Percentiles rank a stretch among this genome's conserved stretches.
Conservation (phyloP, 1,140 invertebrate genomes). For the Chlorops oryzae region DNA sequence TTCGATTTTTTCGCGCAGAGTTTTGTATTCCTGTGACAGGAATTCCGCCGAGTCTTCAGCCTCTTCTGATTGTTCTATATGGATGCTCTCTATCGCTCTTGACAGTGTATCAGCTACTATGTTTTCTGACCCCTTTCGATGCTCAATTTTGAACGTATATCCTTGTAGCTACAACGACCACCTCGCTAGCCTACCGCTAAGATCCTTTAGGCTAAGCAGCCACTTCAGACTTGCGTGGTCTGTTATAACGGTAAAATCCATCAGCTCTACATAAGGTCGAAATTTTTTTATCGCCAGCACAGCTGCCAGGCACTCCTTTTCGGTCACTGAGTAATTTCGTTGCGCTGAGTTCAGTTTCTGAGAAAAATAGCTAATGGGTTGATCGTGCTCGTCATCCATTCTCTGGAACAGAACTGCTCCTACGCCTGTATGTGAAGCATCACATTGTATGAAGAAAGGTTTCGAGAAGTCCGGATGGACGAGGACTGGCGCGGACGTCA, state of each 20-base stretch:
- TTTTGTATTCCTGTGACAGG: background rate
- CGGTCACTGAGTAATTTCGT: conserved; percentile 45
- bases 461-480: conserved; percentile 20
- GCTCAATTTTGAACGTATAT: conserved; percentile 44
- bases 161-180: conserved; percentile 47
- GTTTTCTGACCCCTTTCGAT: conserved; percentile 43
- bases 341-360: conserved; percentile 10
- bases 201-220: conserved; percentile 46
- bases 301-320: conserved; percentile 50
- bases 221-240: conserved; percentile 50
- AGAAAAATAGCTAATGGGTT: conserved; percentile 4
- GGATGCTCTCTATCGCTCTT: conserved; percentile 6
- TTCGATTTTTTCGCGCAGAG: conserved; percentile 2
- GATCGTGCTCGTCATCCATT: background rate
- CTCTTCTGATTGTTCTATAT: background rate
- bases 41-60: conserved; percentile 3
- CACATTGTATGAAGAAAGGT: conserved; percentile 14
- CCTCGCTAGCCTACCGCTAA: conserved; percentile 42
- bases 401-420: conserved; percentile 5
- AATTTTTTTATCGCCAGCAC: too few relatives aligned
- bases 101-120: conserved; percentile 42
- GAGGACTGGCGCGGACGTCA: conserved; percentile 1
- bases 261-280: conserved; percentile 43
- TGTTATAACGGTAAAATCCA: conserved; percentile 48
- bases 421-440: conserved; percentile 9